phyloP scores from a whole-genome alignment of 2,888 invertebrate genomes.

The Molanna angustata region DNA sequence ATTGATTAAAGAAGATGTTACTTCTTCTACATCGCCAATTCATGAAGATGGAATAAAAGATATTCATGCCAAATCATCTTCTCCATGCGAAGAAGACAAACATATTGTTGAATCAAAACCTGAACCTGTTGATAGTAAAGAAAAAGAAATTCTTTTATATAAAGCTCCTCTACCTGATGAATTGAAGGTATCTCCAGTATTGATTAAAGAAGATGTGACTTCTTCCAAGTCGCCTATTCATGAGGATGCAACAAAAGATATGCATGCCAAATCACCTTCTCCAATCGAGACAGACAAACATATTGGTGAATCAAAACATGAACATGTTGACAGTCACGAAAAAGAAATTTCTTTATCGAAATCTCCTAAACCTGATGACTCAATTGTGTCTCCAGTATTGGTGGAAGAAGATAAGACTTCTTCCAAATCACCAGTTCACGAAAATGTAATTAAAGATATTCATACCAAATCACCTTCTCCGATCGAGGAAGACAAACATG shows the following conservation, averaged over 20 bases:
- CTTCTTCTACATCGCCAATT: neutral
- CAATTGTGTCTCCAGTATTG: neutral
- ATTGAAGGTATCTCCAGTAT: too few relatives aligned
- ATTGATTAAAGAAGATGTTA: neutral
- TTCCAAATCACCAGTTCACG: neutral
- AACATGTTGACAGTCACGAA: neutral
- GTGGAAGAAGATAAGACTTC: neutral
- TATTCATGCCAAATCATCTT: neutral
- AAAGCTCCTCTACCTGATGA: too few relatives aligned
- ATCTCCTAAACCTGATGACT: neutral
- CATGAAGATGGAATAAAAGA: constrained; percentile 5
- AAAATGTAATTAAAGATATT: neutral
- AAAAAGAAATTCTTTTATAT: too few relatives aligned
- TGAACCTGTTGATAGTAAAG: too few relatives aligned
- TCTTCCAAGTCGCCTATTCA: neutral
- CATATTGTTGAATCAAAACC: too few relatives aligned
- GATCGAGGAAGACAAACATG: constrained; percentile 4
- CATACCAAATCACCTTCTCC: neutral
- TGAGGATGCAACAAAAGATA: too few relatives aligned
- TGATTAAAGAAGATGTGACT: neutral
- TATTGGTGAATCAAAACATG: neutral
- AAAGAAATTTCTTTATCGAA: neutral
- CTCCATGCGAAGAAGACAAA: too few relatives aligned
- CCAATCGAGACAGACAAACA: too few relatives aligned
- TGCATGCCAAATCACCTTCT: too few relatives aligned